Base-by-base conservation (phyloP, 2,113 vertebrate genomes). In the Helogale parvula region DNA sequence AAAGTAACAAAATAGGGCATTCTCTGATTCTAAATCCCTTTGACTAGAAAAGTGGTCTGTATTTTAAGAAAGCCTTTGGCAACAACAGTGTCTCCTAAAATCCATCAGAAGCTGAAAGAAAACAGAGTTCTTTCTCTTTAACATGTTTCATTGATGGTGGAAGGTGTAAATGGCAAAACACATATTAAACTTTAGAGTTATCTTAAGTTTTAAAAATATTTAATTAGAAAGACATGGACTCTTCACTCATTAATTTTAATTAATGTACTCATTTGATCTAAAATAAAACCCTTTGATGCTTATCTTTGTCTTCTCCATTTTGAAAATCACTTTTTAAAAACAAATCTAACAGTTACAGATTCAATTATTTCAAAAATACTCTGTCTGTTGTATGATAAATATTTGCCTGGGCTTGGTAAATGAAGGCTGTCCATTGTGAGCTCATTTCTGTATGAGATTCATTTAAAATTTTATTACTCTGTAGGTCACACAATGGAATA, bases 291-390 rank as follows among this genome's bases (percentile, higher is more conserved):
- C 2, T 15, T 65, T 52, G 2, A 33, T 80, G 38, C 19, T 66
- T 95, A 50, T 14, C 87, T 50, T 87, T 50, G 31, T 71, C 54
- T 93, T 65, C 57, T 72, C 50, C 38, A 31, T 88, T 96, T 92
- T 90, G 84, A 93, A 95, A 69, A 38, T 33, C 17, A 50, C 38
- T 41, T 65, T 82, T 27, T 41, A 57, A 91, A 72, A 94, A 33
- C 50, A 76, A 93, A 74, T 50, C 50, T 35, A 60, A 47, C 27
- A 47, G 5, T 31, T 41, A 65, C 1, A 47, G 17, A 38, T 52
- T 87, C 66, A 35, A 54, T 69, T 89, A 31, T 21, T 54, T 31
- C 14, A 31, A 57, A 93, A 88, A 41, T 17, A 38, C 25, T 19
- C 12, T 90, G 94, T 68, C 33, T 57, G 71, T 66, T 74, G 17